Base-by-base conservation (phyloP, 2,888 invertebrate genomes). In the Eurytoma adleriae region DNA sequence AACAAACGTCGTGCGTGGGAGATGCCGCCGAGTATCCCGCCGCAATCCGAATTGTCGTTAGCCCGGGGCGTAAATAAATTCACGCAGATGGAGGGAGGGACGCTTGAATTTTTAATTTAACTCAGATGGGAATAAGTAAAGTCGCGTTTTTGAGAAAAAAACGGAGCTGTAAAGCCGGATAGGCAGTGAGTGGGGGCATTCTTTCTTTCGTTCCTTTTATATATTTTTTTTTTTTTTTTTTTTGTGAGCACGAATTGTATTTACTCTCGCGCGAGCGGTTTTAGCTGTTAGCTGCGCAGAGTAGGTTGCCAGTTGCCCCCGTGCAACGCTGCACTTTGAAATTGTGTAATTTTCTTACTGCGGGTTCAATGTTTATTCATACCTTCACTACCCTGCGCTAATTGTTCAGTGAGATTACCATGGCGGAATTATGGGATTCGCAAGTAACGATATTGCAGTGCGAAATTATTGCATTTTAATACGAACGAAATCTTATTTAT, bases 11-110 rank as follows among this genome's bases (percentile, higher is more conserved):
- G 74, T 24, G n/a, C n/a, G 57, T 67, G 57, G 48, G n/a, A 54
- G 2, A 20, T 18, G 30, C 24, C 18, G n/a, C 5, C n/a, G 40
- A 1, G n/a, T 1, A 20, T 4, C 2, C 14, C 20, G 48, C 73
- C 73, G 40, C 73, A 64, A 74, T 59, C 67, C 66, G 74, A 67
- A 74, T 74, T 50, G 57, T 48, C 74, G 59, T 74, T 74, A 73
- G 16, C 64, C 20, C 27, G 52, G 30, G 18, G 54, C 40, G 40
- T 56, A 40, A 66, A 73, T 73, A 74, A 57, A 59, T 59, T 66
- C 24, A 59, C 50, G 61, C 18, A 0, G 20, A 52, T n/a, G 62
- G n/a, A 30, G 16, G 20, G 10, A 10, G 13, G n/a, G 62, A 30
- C 14, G 30, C 14, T n/a, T 57, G 67, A 57, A 74, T 67, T 74